Evolutionary conservation across 2,113 vertebrate species (phyloP), one percentile per base, ranked within the genome.

Genomic region (Sylvia atricapilla): DNA sequence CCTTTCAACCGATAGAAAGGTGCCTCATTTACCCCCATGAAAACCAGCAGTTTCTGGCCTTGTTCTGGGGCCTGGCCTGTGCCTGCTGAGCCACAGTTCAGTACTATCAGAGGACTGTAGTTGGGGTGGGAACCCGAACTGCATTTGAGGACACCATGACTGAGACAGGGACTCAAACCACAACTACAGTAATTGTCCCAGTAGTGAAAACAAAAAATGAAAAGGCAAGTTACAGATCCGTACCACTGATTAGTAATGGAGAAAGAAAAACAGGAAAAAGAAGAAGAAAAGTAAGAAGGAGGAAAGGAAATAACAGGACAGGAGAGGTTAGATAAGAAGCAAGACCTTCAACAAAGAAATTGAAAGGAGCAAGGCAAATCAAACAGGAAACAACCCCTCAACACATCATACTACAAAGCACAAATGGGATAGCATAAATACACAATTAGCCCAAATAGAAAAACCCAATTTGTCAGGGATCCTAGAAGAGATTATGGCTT

Each of bases 1-100:
- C 19, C 6, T 18, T 56, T 56, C 1, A 1, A 47, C 22, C 3
- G 7, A n/a, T 2, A 15, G 50, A 56, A 56, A 9, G 23, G 15
- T 41, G 28, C 5, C 15, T 47, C 39, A 3, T 23, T 56, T 10
- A 23, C 23, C 2, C 14, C 15, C 41, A 20, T 12, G 23, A 56
- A 47, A 47, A n/a, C 6, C 41, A 47, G 22, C 28, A 47, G 15
- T 11, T 37, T 39, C n/a, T 55, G 28, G 35, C 23, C 27, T 22
- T 27, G 17, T 46, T 30, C 4, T 73, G 33, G 33, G 4, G 47
- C 18, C 49, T 39, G 33, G 17, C 49, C 18, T 27, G 6, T 73
- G 17, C 14, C 28, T 63, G 11, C n/a, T 1, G 4, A 39, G 19
- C 15, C 23, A 15, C n/a, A 28, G 15, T 23, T 56, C 41, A 56